Percentiles rank a stretch among this genome's conserved stretches.
phyloP scores from a whole-genome alignment of 2,797 vertebrate genomes.

The Dermochelys coriacea region DNA sequence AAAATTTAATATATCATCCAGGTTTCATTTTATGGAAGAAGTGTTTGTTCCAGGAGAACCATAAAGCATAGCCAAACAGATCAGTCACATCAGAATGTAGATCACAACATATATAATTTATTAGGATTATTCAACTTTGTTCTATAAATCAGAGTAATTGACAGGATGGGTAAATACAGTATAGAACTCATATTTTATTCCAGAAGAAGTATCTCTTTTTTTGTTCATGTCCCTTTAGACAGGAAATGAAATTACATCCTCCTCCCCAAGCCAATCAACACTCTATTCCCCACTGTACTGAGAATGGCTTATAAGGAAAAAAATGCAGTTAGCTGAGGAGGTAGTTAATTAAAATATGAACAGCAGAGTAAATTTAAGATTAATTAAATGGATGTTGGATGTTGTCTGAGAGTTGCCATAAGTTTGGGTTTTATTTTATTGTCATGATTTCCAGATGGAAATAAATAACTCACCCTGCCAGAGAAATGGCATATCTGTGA shows the following conservation, averaged over 20 bases:
- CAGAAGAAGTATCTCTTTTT: neutral
- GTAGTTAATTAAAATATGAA: neutral
- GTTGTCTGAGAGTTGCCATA: neutral
- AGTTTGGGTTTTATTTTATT: neutral
- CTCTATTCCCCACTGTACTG: neutral
- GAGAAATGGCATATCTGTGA: neutral
- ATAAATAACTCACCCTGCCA: neutral
- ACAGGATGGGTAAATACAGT: neutral
- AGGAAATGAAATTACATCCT: neutral
- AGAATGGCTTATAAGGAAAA: neutral
- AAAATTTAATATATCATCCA: slow-evolving; percentile 50
- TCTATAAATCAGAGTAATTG: neutral
- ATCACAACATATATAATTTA: neutral
- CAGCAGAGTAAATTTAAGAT: neutral
- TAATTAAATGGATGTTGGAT: neutral
- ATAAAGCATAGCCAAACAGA: slow-evolving; percentile 31
- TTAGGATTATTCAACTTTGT: neutral
- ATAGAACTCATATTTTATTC: neutral
- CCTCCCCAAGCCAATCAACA: neutral
- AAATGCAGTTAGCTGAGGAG: neutral
- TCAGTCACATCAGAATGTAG: slow-evolving; percentile 13
- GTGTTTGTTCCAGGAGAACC: slow-evolving; percentile 20
- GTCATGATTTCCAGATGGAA: neutral
- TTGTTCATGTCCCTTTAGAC: neutral
- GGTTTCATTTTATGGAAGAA: slow-evolving; percentile 45